Evolutionary conservation across 2,113 vertebrate genomes (phyloP).

Genomic region (Pogonocichla stellata): DNA sequence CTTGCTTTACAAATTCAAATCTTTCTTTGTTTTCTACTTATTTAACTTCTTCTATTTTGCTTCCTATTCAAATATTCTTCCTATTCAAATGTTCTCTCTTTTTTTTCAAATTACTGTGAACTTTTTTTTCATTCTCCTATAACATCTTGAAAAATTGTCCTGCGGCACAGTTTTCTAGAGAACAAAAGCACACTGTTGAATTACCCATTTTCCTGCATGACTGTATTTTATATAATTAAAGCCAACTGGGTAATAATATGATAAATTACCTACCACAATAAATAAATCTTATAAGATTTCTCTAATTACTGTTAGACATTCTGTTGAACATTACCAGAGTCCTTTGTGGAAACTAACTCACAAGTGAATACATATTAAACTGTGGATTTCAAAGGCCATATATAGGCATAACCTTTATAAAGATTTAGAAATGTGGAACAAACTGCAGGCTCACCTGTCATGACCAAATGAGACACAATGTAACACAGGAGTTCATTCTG

Average conservation of each 20-base stretch:
- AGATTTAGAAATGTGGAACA: background rate
- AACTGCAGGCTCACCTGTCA: background rate
- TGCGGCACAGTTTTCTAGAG: background rate
- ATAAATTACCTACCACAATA: background rate
- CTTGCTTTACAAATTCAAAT: background rate
- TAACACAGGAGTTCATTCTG: background rate
- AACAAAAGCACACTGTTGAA: constrained; percentile 33
- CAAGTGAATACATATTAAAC: background rate
- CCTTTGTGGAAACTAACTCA: background rate
- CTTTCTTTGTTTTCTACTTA: constrained; percentile 8
- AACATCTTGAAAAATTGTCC: constrained; percentile 31
- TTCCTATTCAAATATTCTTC: background rate
- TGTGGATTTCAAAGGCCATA: background rate
- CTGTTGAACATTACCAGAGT: background rate
- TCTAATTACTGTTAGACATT: background rate
- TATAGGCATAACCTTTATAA: background rate
- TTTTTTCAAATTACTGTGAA: background rate
- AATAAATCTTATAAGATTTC: background rate
- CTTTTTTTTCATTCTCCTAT: background rate
- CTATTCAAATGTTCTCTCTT: background rate
- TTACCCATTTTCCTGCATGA: background rate
- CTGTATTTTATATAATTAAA: background rate
- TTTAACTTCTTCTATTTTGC: background rate
- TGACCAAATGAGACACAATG: background rate
- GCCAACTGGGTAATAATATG: background rate